Evolutionary conservation across 2,113 vertebrate genomes (phyloP).

Genomic region (Stegastes partitus): DNA sequence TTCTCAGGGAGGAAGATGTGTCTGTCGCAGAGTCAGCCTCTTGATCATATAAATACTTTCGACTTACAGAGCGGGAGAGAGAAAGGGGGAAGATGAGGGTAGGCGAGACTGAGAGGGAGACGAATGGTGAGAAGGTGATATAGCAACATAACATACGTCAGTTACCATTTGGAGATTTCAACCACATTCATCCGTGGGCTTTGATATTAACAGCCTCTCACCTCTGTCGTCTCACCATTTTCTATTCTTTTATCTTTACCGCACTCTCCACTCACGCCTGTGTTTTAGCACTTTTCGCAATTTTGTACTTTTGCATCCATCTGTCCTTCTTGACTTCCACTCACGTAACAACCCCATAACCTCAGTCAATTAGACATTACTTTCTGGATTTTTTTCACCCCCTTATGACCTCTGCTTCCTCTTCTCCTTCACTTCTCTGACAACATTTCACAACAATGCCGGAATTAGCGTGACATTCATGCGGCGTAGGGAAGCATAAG

Average conservation of each 20-base stretch:
- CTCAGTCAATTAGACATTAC: conserved; percentile 25
- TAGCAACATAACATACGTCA: background rate
- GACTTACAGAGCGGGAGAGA: conserved; percentile 29
- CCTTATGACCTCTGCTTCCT: conserved; percentile 2
- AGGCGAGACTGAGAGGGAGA: background rate
- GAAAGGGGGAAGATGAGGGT: background rate
- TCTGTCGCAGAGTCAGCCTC: conserved; percentile 67
- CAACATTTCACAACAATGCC: background rate
- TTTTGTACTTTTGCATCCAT: conserved; percentile 4
- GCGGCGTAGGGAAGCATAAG: background rate
- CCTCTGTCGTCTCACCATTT: conserved; percentile 6
- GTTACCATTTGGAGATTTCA: conserved; percentile 12
- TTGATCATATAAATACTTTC: conserved; percentile 74
- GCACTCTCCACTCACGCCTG: background rate
- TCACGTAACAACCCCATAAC: conserved; percentile 37
- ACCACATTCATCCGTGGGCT: conserved; percentile 2
- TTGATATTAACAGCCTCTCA: conserved; percentile 36
- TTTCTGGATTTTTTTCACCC: background rate
- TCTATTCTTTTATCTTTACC: background rate
- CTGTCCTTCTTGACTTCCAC: conserved; percentile 34
- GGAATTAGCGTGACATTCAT: background rate
- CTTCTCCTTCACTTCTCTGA: background rate
- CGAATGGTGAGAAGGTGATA: background rate
- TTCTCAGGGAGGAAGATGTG: conserved; percentile 69
- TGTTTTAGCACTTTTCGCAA: conserved; percentile 7